Evolutionary conservation across 2,113 vertebrate species (phyloP), one percentile per base, ranked within the genome.

Genomic region (Cololabis saira): DNA sequence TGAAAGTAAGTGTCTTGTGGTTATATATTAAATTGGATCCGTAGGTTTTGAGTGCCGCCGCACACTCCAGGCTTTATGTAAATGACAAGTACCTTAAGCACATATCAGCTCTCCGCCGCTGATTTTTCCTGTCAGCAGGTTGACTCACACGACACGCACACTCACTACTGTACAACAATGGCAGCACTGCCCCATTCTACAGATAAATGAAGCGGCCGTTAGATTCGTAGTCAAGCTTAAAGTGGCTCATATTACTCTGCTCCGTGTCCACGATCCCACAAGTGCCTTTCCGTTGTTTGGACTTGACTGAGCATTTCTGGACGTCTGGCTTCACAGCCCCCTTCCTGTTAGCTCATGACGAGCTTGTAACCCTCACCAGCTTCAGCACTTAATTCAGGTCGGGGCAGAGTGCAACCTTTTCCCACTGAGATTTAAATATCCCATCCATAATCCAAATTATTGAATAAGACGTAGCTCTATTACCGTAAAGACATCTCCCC

Each of bases 171-270:
- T 52, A 12, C 5, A 60, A 41, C 15, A 0, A 42, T 52, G 12
- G 22, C 19, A 24, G 60, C 22, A n/a, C 40, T 42, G 17, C 59
- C 16, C 2, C 22, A 13, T 19, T 24, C 11, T 42, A 58, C 74
- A 68, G 42, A 63, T 55, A 58, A 76, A 76, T 67, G 43, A 61
- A 83, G 61, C 57, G 43, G 71, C 55, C 60, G 12, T 74, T 57
- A 76, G 71, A 67, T 80, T 72, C 81, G 78, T 74, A 85, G 68
- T 85, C 51, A 41, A 63, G 64, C 73, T 82, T 72, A 82, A 87
- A 82, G 79, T 71, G 60, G 41, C 44, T 12, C 18, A 45, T 24
- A 30, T 75, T 3, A 3, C 60, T 67, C 54, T 2, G 3, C 60
- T 76, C 10, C 17, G 45, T 7, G n/a, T 64, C 45, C 33, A 56